Evolutionary conservation across 2,797 vertebrate species (phyloP).

Genomic region (Crenuchus spilurus): DNA sequence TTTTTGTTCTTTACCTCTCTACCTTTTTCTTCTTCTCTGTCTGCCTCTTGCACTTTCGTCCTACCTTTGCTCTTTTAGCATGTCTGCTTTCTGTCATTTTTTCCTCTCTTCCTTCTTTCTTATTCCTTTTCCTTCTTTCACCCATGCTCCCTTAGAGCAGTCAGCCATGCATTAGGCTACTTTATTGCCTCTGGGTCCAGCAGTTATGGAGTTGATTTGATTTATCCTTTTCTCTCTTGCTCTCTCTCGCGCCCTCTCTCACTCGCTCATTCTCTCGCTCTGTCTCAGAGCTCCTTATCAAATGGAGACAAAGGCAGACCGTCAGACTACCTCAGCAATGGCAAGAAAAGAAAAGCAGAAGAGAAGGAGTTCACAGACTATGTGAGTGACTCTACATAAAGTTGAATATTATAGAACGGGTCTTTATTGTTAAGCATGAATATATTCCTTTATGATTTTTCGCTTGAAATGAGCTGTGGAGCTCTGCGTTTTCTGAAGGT

Average conservation of each 20-base stretch:
- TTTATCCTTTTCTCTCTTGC: constrained; percentile 58
- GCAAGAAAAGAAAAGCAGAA: constrained; percentile 91
- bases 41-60: not conserved
- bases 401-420: constrained; percentile 42
- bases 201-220: constrained; percentile 70
- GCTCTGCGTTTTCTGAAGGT: not conserved
- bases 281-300: constrained; percentile 84
- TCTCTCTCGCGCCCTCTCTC: not conserved
- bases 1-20: not conserved
- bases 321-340: constrained; percentile 88
- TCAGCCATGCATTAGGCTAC: constrained; percentile 67
- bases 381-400: constrained; percentile 70
- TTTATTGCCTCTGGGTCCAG: constrained; percentile 69
- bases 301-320: constrained; percentile 87
- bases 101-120: constrained; percentile 1
- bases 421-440: not conserved
- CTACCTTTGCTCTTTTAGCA: not conserved
- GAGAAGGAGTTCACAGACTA: constrained; percentile 93
- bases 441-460: not conserved
- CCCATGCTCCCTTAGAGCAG: constrained; percentile 43
- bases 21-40: not conserved
- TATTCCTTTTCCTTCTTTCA: not conserved
- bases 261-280: not conserved
- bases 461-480: not conserved
- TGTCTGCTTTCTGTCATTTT: constrained; percentile 11